These are phyloP conservation scores for Scaptomyza caliginosa DNA, from an alignment of 2,888 invertebrate genomes.

Conservation along the genomic window DNA sequence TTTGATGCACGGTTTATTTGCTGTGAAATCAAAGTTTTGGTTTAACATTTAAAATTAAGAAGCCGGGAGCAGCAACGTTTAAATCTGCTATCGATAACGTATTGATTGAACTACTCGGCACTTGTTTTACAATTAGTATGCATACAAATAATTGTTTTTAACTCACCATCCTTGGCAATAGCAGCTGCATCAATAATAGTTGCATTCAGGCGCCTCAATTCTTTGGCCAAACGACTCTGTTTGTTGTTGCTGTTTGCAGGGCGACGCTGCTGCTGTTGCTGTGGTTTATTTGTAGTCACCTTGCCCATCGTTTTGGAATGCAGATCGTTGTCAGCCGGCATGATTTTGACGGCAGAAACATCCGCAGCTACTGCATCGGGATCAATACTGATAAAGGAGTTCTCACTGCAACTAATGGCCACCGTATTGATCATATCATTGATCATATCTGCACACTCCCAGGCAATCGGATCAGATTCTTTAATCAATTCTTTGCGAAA, in stretches of 20 bases:
- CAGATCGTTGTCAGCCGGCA: constrained; percentile 2
- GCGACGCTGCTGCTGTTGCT: constrained; percentile 1
- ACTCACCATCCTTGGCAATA: constrained; percentile 71
- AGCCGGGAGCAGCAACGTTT: background rate
- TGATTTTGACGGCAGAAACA: constrained; percentile 28
- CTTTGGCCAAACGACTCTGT: constrained; percentile 82
- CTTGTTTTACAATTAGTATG: background rate
- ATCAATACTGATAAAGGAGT: constrained; percentile 83
- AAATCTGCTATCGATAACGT: background rate
- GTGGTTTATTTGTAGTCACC: constrained; percentile 6
- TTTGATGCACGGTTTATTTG: constrained; percentile 85
- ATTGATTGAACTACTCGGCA: background rate
- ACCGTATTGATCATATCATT: constrained; percentile 86
- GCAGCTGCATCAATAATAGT: constrained; percentile 86
- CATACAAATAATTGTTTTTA: background rate
- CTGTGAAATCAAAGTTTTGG: constrained; percentile 54
- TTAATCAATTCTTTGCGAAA: constrained; percentile 65
- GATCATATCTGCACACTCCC: constrained; percentile 84
- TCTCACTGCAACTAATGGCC: constrained; percentile 86
- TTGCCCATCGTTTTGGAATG: constrained; percentile 17
- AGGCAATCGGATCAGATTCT: constrained; percentile 35
- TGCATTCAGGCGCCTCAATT: constrained; percentile 87
- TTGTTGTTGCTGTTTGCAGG: constrained; percentile 23
- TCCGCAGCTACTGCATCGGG: constrained; percentile 52
- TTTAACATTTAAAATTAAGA: background rate